These are phyloP conservation scores for Motacilla tschutschensis DNA, from an alignment of 2,113 vertebrate genomes.

Conservation along the genomic window DNA sequence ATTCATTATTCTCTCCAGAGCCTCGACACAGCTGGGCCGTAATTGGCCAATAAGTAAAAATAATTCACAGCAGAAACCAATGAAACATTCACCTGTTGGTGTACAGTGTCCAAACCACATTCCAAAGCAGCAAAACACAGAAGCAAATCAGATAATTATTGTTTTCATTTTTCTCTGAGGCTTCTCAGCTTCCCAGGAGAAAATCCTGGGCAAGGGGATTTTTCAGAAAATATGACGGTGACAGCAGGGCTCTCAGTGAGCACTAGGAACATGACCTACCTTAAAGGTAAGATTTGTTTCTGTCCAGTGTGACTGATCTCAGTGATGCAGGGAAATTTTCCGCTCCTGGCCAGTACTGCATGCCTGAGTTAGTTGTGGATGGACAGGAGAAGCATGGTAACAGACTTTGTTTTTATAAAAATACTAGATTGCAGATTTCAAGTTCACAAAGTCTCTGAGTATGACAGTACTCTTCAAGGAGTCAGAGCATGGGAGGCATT, in stretches of 20 bases:
- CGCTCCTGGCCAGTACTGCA: rapidly evolving
- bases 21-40: too few relatives aligned
- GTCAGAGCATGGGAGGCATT: not conserved
- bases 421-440: not conserved
- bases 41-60: too few relatives aligned
- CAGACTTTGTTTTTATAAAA: not conserved
- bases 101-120: too few relatives aligned
- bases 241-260: not conserved
- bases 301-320: not conserved
- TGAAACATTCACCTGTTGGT: too few relatives aligned
- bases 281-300: not conserved
- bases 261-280: not conserved
- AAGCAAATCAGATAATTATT: too few relatives aligned
- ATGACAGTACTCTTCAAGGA: not conserved
- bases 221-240: too few relatives aligned
- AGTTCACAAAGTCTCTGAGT: not conserved
- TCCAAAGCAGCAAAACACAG: too few relatives aligned
- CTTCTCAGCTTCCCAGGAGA: too few relatives aligned
- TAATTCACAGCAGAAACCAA: too few relatives aligned
- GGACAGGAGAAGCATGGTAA: not conserved
- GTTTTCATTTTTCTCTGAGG: too few relatives aligned
- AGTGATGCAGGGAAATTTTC: not conserved
- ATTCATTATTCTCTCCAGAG: too few relatives aligned
- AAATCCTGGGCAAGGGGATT: too few relatives aligned
- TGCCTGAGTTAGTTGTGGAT: not conserved